Evolutionary conservation across 2,888 invertebrate species (phyloP).

Genomic region (Meiosimyza platycephala): DNA sequence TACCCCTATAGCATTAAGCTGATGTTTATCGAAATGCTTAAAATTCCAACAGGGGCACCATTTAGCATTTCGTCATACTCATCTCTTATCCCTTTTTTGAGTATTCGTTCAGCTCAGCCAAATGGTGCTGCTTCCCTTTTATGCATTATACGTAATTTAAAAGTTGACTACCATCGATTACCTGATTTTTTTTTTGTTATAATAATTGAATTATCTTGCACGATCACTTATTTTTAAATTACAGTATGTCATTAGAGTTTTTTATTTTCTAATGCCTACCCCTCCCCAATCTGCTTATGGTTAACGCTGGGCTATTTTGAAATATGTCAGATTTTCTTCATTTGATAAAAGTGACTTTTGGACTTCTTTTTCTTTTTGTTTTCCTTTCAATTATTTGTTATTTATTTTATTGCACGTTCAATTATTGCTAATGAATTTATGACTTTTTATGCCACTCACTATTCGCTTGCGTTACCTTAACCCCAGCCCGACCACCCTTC

Average conservation of each 20-base stretch:
- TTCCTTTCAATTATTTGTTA: slow-evolving; percentile 26
- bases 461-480: slow-evolving; percentile 49
- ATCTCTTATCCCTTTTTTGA: slow-evolving; percentile 28
- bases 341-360: not conserved
- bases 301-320: not conserved
- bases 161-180: too few relatives aligned
- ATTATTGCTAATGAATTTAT: slow-evolving; percentile 44
- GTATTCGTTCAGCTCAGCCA: not conserved
- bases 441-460: slow-evolving; percentile 12
- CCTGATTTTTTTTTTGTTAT: slow-evolving; percentile 3
- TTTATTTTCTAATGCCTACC: not conserved
- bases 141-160: not conserved
- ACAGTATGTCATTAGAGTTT: not conserved
- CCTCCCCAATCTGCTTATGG: not conserved
- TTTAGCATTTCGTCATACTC: slow-evolving; percentile 12
- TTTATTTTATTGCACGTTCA: slow-evolving; percentile 35
- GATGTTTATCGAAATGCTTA: slow-evolving; percentile 24
- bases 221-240: not conserved
- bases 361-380: slow-evolving; percentile 1
- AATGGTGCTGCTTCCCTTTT: slow-evolving; percentile 4
- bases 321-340: not conserved
- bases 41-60: not conserved
- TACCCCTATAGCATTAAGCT: slow-evolving; percentile 27
- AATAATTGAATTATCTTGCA: slow-evolving; percentile 21
- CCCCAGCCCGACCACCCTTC: slow-evolving; percentile 46